Percentiles rank a stretch among this genome's conserved stretches.
phyloP scores from a whole-genome alignment of 2,113 vertebrate species.

The Rhizomys pruinosus region DNA sequence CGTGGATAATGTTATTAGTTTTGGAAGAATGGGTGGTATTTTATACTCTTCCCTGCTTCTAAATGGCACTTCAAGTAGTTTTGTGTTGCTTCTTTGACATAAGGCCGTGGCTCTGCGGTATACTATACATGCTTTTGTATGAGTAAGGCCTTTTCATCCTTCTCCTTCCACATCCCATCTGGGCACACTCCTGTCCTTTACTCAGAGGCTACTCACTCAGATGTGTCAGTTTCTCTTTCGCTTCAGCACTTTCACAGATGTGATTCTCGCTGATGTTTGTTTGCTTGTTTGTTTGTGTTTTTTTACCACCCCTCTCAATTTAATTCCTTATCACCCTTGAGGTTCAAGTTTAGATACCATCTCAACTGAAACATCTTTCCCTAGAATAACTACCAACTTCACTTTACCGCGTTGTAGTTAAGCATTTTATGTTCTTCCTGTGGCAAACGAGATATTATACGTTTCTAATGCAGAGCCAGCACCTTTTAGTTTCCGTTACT shows the following conservation, averaged over 20 bases:
- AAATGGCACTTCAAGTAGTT: conserved; percentile 27
- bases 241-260: neutral
- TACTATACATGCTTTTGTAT: neutral
- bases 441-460: neutral
- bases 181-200: neutral
- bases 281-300: no score
- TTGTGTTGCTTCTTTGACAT: conserved; percentile 47
- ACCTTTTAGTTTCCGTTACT: neutral
- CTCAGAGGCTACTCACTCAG: neutral
- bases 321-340: conserved; percentile 32
- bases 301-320: neutral
- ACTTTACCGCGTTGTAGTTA: neutral
- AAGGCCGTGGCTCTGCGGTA: neutral
- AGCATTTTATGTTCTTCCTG: conserved; percentile 33
- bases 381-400: neutral
- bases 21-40: conserved; percentile 18
- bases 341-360: conserved; percentile 34
- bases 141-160: neutral
- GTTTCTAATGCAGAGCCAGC: neutral
- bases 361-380: conserved; percentile 37
- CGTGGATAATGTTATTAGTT: conserved; percentile 21
- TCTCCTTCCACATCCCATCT: neutral
- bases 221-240: conserved; percentile 37
- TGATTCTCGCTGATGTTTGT: no score
- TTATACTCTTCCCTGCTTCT: conserved; percentile 49